Percentiles rank a stretch among this genome's conserved stretches.
These are phyloP conservation scores for Ondatra zibethicus DNA, from an alignment of 2,113 vertebrate genomes.

Conservation along the genomic window DNA sequence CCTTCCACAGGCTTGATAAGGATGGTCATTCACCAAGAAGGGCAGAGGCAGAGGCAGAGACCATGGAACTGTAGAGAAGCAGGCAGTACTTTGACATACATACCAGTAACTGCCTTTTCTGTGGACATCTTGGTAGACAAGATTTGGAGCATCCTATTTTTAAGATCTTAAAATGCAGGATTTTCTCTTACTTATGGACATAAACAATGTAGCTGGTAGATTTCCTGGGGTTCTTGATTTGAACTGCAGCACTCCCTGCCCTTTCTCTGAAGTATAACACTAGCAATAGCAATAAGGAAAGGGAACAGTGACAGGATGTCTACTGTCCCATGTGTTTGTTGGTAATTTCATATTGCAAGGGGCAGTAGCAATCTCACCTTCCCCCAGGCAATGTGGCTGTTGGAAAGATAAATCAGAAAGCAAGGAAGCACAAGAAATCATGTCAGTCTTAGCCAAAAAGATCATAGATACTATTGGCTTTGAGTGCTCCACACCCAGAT, in stretches of 20 bases:
- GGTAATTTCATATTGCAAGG: not conserved
- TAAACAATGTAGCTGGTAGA: not conserved
- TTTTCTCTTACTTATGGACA: constrained; percentile 27
- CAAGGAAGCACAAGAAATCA: constrained; percentile 1
- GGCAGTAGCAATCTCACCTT: not conserved
- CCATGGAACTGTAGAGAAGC: not conserved
- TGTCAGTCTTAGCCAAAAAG: not conserved
- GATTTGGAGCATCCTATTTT: not conserved
- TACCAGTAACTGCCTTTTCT: not conserved
- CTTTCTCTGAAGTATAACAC: not conserved
- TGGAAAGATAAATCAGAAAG: constrained; percentile 22
- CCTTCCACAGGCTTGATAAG: not conserved
- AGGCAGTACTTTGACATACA: not conserved
- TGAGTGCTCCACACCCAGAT: not conserved
- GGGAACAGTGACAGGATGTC: not conserved
- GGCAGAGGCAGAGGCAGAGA: not conserved
- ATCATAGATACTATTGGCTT: not conserved
- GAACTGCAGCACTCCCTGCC: not conserved
- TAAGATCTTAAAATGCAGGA: not conserved
- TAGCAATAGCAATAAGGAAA: not conserved
- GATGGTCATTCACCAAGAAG: not conserved
- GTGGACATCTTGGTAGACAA: not conserved
- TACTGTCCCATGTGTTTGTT: not conserved
- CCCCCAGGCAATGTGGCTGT: not conserved
- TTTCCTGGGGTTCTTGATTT: not conserved